Base-by-base conservation (phyloP, 1,140 invertebrate genomes). In the Trichonephila clavipes region DNA sequence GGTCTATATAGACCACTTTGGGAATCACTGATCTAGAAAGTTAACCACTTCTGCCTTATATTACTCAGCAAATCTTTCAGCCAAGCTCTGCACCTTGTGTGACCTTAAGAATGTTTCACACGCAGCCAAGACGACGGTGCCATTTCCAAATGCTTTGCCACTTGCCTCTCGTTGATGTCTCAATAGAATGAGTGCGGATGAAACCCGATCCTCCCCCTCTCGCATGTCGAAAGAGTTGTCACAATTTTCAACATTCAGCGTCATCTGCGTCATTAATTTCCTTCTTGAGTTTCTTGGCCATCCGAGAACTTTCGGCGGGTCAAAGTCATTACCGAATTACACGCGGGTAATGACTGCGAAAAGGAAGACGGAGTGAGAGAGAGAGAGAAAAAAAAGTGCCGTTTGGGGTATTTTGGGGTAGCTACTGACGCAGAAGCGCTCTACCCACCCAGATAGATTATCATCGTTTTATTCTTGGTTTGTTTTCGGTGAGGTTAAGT, bases 161-260 rank as follows among this genome's bases (percentile, higher is more conserved):
- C 72, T 34, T 34, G 72, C 28, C 34, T 77, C 72, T 40, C 4
- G 72, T 77, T 77, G 72, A 77, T 77, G 72, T 77, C 72, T 77
- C 72, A 77, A 77, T 77, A 40, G 72, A 34, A 19, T 3, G 18
- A 64, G 62, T 21, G 62, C 62, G 24, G 34, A 16, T 77, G 72
- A 77, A 61, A 61, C 28, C 19, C 58, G 7, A 34, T 51, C 64
- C 28, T 24, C 61, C 66, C 51, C 89, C 72, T 90, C 89, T 82
- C 59, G 18, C 44, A 90, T 90, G 90, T 58, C 90, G 90, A 92
- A 86, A 92, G 90, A 92, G 90, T 92, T 92, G 90, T 92, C 90
- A 92, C 69, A 85, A 85, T 92, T 90, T 77, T 51, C 59, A 92
- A 92, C 90, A 24, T 92, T 83, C 81, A 81, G 82, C 81, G 90